Percentiles rank a stretch among this genome's conserved stretches.
phyloP scores from a whole-genome alignment of 2,888 invertebrate genomes.

The Tiliacea aurago region DNA sequence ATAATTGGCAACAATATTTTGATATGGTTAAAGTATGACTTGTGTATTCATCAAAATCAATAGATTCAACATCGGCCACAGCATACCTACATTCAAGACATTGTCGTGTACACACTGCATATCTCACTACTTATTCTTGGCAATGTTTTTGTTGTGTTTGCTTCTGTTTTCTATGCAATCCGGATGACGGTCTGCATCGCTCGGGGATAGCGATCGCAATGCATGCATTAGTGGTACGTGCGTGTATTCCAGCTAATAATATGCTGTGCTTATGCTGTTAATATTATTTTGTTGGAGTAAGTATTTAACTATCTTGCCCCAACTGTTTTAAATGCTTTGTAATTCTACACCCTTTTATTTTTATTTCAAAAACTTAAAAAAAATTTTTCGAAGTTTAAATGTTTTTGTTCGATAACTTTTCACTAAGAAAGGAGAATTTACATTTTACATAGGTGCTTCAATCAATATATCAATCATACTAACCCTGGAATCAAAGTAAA shows the following conservation, averaged over 20 bases:
- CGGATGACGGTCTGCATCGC: slow-evolving; percentile 52
- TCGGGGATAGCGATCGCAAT: slow-evolving; percentile 48
- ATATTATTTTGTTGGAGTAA: background rate
- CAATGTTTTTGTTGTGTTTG: slow-evolving; percentile 43
- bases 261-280: slow-evolving; percentile 1
- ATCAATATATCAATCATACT: background rate
- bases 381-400: too few species aligned
- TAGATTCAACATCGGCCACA: background rate
- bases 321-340: too few species aligned
- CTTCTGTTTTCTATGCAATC: slow-evolving; percentile 66
- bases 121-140: slow-evolving; percentile 28
- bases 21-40: background rate
- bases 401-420: too few species aligned
- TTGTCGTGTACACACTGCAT: background rate
- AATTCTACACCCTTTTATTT: background rate
- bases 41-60: background rate
- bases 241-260: slow-evolving; percentile 15
- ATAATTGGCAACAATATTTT: background rate
- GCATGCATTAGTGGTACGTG: slow-evolving; percentile 38
- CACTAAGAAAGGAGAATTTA: too few species aligned
- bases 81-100: slow-evolving; percentile 3
- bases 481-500: background rate
- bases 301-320: background rate
- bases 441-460: too few species aligned
- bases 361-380: background rate